phyloP scores from a whole-genome alignment of 2,888 invertebrate species.

The Andrena marginata region DNA sequence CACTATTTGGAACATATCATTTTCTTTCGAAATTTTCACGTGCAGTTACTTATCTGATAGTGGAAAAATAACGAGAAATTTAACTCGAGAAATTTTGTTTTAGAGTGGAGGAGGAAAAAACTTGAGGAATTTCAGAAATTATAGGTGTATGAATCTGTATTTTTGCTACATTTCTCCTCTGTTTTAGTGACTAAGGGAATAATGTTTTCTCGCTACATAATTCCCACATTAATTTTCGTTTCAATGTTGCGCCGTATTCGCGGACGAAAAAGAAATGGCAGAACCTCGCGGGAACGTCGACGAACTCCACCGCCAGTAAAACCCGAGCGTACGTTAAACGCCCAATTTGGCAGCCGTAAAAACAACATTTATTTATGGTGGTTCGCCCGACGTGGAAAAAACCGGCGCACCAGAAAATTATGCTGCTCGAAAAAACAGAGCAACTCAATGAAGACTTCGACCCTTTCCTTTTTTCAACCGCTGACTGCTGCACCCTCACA shows the following conservation, averaged over 20 bases:
- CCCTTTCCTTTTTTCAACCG: constrained; percentile 30
- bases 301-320: constrained; percentile 72
- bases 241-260: not conserved
- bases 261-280: constrained; percentile 11
- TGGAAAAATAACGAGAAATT: no score
- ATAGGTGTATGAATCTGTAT: no score
- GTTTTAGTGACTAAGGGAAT: no score
- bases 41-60: no score
- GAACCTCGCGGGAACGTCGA: constrained; percentile 24
- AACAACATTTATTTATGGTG: constrained; percentile 84
- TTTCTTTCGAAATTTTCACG: no score
- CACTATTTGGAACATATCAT: no score
- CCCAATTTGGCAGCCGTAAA: constrained; percentile 85
- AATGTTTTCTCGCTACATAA: no score
- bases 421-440: constrained; percentile 75
- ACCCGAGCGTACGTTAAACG: constrained; percentile 78
- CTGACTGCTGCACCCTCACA: constrained; percentile 8
- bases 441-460: constrained; percentile 62
- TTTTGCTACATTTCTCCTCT: no score
- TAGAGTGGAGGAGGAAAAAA: no score
- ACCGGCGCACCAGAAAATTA: constrained; percentile 79
- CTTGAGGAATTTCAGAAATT: no score
- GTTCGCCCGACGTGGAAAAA: constrained; percentile 79
- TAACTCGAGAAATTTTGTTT: no score
- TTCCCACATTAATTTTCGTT: not conserved